A percentile compares a stretch with the other conserved stretches of the same genome.
phyloP scores from a whole-genome alignment of 2,113 vertebrate genomes.

The Ptilorrhoa leucosticta region DNA sequence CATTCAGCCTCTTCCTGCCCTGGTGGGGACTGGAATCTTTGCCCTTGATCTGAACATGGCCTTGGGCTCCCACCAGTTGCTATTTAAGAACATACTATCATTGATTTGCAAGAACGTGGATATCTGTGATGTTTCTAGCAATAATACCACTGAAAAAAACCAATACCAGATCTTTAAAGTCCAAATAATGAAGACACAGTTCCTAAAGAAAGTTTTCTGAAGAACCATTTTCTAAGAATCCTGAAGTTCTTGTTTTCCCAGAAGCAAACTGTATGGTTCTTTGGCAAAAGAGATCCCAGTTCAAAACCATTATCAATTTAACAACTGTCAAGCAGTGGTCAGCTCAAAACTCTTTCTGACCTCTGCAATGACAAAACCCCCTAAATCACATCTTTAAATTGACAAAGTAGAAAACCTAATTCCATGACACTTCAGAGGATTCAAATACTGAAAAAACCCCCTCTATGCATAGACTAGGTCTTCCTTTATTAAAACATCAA shows the following conservation, averaged over 20 bases:
- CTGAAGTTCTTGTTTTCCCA: not conserved
- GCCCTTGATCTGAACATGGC: not conserved
- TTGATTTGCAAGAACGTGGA: not conserved
- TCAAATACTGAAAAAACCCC: not conserved
- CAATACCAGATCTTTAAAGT: not conserved
- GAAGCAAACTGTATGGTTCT: not conserved
- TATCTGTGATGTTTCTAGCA: not conserved
- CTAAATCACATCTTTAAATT: not conserved
- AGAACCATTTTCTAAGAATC: not conserved
- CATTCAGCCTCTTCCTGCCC: not conserved
- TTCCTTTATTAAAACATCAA: not conserved
- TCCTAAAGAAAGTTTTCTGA: not conserved
- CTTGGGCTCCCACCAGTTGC: not conserved
- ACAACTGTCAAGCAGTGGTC: not conserved
- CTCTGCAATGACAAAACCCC: not conserved
- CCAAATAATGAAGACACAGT: not conserved
- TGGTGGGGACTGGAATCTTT: not conserved
- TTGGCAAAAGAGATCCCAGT: not conserved
- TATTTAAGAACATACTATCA: not conserved
- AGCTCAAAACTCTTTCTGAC: not conserved
- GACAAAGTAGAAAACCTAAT: not conserved
- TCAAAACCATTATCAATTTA: not conserved
- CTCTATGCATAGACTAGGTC: not conserved
- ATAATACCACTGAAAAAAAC: not conserved
- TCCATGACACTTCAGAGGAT: not conserved